Conservation (phyloP, 2,888 invertebrate species). For the Orgyia antiqua region DNA sequence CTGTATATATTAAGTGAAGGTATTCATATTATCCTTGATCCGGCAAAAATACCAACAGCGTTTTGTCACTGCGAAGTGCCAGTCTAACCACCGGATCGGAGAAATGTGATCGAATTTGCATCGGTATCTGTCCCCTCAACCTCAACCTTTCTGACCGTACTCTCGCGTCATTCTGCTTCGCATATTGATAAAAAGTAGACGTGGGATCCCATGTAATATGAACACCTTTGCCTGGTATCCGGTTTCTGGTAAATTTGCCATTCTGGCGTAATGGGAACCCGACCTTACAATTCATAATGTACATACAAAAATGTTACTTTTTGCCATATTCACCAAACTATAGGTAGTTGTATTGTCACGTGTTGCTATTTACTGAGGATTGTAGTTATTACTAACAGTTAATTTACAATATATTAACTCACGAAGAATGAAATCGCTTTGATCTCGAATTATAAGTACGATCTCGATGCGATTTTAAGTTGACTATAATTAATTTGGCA, state of each 20-base stretch:
- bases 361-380: slow-evolving; percentile 69
- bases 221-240: not conserved
- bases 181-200: no score
- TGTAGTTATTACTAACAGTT: slow-evolving; percentile 49
- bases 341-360: slow-evolving; percentile 74
- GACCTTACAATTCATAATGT: slow-evolving; percentile 35
- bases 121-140: no score
- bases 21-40: no score
- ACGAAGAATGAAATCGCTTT: slow-evolving; percentile 8
- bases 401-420: slow-evolving; percentile 36
- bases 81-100: no score
- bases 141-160: no score
- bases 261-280: no score
- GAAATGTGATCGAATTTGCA: no score
- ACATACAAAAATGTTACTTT: slow-evolving; percentile 63
- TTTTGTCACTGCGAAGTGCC: no score
- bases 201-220: not conserved
- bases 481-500: slow-evolving; percentile 9
- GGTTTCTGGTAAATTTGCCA: no score
- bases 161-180: no score
- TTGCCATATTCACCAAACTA: slow-evolving; percentile 75
- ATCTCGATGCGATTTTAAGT: slow-evolving; percentile 6
- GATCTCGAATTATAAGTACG: slow-evolving; percentile 6
- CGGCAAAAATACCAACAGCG: no score
- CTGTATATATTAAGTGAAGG: no score